Evolutionary conservation across 2,797 vertebrate species (phyloP).

Genomic region (Pangasius mekongensis): DNA sequence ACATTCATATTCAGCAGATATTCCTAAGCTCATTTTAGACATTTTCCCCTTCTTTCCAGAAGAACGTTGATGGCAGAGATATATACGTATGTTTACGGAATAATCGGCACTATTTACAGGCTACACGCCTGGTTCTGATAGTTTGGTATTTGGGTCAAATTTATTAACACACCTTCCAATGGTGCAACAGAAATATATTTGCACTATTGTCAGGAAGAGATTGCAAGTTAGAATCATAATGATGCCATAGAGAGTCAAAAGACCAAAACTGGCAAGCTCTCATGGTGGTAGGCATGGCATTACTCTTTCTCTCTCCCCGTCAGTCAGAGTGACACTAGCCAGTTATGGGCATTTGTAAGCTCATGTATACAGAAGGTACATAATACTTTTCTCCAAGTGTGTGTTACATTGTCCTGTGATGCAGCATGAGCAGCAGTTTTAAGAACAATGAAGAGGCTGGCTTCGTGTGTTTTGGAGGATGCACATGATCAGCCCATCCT

Average conservation of each 20-base stretch:
- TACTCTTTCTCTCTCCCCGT: not conserved
- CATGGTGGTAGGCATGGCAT: not conserved
- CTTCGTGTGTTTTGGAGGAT: not conserved
- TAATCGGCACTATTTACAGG: not conserved
- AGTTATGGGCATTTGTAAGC: not conserved
- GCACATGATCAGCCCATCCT: not conserved
- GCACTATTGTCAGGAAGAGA: not conserved
- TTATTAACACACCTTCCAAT: not conserved
- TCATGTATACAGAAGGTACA: not conserved
- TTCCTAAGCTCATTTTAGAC: not conserved
- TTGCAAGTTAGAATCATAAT: not conserved
- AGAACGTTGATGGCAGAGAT: not conserved
- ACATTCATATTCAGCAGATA: not conserved
- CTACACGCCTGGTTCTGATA: not conserved
- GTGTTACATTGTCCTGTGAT: not conserved
- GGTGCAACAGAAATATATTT: not conserved
- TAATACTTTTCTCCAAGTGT: not conserved
- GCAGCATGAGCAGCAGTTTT: not conserved
- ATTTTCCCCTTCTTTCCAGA: not conserved
- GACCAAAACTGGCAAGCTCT: not conserved
- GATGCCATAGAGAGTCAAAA: not conserved
- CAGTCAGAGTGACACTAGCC: not conserved
- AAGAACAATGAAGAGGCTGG: not conserved
- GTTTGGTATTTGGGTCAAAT: not conserved
- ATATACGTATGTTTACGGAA: not conserved